Conservation (phyloP, 2,797 vertebrate species). For the Malacoraja senta region DNA sequence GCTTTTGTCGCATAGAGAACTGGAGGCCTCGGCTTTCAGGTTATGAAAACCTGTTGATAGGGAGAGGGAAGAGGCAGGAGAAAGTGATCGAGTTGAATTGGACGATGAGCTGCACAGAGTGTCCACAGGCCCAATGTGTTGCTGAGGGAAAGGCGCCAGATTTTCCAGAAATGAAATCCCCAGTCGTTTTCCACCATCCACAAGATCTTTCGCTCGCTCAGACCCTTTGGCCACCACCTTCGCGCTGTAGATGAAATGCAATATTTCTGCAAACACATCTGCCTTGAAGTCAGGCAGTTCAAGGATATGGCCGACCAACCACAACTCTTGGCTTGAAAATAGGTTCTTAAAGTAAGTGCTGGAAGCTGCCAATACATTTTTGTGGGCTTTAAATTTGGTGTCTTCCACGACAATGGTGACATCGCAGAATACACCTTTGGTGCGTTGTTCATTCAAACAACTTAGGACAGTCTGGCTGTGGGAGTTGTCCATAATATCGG, state of each 20-base stretch:
- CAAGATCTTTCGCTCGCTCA: conserved; percentile 72
- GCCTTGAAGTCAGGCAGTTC: conserved; percentile 92
- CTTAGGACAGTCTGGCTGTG: conserved; percentile 83
- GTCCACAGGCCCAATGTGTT: conserved; percentile 48
- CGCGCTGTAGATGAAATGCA: conserved; percentile 95
- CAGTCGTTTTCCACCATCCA: conserved; percentile 84
- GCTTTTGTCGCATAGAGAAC: conserved; percentile 53
- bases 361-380: conserved; percentile 90
- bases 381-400: conserved; percentile 94
- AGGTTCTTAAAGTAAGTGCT: conserved; percentile 91
- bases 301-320: conserved; percentile 79
- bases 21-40: conserved; percentile 69
- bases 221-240: conserved; percentile 70
- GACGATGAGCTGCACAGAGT: conserved; percentile 41
- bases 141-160: conserved; percentile 61
- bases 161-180: conserved; percentile 95
- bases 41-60: conserved; percentile 49
- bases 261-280: conserved; percentile 90
- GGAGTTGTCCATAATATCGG: conserved; percentile 79
- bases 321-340: conserved; percentile 73
- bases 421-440: conserved; percentile 86
- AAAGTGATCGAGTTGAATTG: conserved; percentile 46
- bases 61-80: conserved; percentile 47
- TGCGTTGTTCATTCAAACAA: conserved; percentile 88
- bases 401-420: conserved; percentile 97